A percentile compares a stretch with the other conserved stretches of the same genome.
phyloP scores from a whole-genome alignment of 1,140 invertebrate species.

The Monomorium pharaonis region DNA sequence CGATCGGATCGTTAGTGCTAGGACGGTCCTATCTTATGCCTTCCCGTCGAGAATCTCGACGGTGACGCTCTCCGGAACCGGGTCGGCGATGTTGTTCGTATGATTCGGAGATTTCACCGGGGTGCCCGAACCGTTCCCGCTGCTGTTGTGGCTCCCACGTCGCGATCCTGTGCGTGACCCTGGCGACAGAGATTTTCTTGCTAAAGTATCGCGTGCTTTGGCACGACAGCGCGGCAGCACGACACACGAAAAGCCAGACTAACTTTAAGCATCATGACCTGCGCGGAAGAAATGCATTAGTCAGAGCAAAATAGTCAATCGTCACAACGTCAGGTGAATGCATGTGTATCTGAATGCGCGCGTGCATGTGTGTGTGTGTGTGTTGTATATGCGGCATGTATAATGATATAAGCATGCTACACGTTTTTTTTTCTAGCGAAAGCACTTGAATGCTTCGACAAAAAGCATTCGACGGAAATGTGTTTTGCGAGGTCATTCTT shows the following conservation, averaged over 20 bases:
- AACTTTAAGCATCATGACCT: constrained; percentile 68
- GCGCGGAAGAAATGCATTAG: constrained; percentile 58
- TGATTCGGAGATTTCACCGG: constrained; percentile 85
- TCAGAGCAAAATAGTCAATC: constrained; percentile 57
- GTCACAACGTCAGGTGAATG: constrained; percentile 13
- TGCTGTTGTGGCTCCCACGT: constrained; percentile 89
- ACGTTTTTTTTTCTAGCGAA: not conserved
- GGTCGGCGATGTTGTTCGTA: constrained; percentile 80
- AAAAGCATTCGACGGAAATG: not conserved
- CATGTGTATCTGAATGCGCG: not conserved
- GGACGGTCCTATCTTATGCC: constrained; percentile 75
- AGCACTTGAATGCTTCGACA: not conserved
- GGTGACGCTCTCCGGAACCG: constrained; percentile 86
- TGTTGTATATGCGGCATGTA: not conserved
- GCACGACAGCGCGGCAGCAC: constrained; percentile 50
- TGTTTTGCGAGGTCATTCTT: not conserved
- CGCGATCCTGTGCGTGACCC: constrained; percentile 89
- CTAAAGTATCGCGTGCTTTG: constrained; percentile 77
- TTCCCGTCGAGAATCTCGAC: constrained; percentile 86
- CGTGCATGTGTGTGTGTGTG: not conserved
- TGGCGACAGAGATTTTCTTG: constrained; percentile 85
- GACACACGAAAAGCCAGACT: constrained; percentile 70
- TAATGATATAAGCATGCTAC: not conserved
- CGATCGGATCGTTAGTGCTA: constrained; percentile 19
- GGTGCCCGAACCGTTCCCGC: constrained; percentile 87